Evolutionary conservation across 2,888 invertebrate genomes (phyloP), one percentile per base, ranked within the genome.

Genomic region (Fissipunctia ypsillon): DNA sequence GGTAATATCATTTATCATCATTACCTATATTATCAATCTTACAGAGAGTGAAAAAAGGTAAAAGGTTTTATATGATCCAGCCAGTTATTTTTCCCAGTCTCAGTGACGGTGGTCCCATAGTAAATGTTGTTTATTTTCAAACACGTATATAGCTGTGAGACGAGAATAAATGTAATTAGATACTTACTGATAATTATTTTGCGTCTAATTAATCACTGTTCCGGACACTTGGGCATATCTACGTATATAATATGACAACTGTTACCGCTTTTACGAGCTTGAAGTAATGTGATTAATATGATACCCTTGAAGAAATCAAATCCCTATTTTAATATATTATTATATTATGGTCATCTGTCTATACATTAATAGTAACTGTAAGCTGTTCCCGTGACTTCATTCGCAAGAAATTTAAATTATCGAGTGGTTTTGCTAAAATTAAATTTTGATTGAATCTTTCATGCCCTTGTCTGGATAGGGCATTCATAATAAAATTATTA

Each of bases 161-260:
- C 0, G 19, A 38, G 5, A 72, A 48, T 50, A 52, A 50, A 59
- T 35, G 59, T 35, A 41, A 25, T 16, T 1, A 50, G 16, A 38
- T n/a, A 14, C 19, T 12, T 12, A 50, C 35, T 59, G 5, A 35
- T 73, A 31, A 28, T 38, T 43, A n/a, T 25, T 3, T 38, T 25
- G n/a, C 54, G 25, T 38, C 38, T 45, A 61, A 73, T 74, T 74
- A 73, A 73, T 74, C 74, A 74, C 61, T 38, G 61, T 45, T 28
- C 12, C 45, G 74, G 54, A 61, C 38, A 54, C 16, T 56, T 48
- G 7, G 22, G 31, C 54, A 61, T 45, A 56, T 12, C 1, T 73
- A 35, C 10, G 6, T 52, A 22, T 22, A 69, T 22, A 38, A 61
- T 12, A 41, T 56, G 25, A 63, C n/a, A 48, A 64, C 38, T 45